Percentiles rank a stretch among this genome's conserved stretches.
Evolutionary conservation across 37 sponge, comb jelly and placozoan genomes (phyloP).

Genomic region (Halichondria panicea): DNA sequence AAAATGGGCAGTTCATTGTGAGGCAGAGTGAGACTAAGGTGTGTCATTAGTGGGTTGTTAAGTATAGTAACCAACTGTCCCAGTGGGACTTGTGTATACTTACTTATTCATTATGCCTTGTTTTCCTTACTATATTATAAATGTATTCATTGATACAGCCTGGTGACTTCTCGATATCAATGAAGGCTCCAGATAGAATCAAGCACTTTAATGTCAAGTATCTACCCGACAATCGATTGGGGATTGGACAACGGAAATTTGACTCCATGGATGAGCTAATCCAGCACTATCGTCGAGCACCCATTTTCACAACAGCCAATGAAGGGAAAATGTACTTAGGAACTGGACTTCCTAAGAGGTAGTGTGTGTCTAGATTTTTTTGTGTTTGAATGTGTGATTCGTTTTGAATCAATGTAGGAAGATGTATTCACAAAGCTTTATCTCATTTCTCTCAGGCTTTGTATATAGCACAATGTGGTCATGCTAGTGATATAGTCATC

Average conservation of each 20-base stretch:
- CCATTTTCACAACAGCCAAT: constrained; percentile 85
- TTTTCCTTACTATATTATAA: neutral
- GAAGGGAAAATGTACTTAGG: constrained; percentile 77
- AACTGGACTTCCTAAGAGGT: constrained; percentile 60
- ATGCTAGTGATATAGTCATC: too few relatives aligned
- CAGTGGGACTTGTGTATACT: neutral
- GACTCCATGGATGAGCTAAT: constrained; percentile 86
- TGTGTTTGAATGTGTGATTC: neutral
- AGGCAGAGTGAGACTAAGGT: constrained; percentile 90
- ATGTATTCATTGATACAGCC: constrained; percentile 44
- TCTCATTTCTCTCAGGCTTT: too few relatives aligned
- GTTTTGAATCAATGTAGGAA: too few relatives aligned
- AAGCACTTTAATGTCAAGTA: constrained; percentile 93
- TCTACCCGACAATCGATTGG: constrained; percentile 71
- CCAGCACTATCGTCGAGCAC: constrained; percentile 85
- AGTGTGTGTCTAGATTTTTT: constrained; percentile 3
- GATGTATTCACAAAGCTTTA: too few relatives aligned
- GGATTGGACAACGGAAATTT: constrained; percentile 90
- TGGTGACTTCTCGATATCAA: constrained; percentile 92
- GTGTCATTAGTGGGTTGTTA: neutral
- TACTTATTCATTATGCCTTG: neutral
- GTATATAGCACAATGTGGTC: too few relatives aligned
- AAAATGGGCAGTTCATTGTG: constrained; percentile 90
- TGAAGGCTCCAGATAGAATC: constrained; percentile 91
- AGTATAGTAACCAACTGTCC: neutral